Evolutionary conservation across 2,888 invertebrate genomes (phyloP).

Genomic region (Sinodicranocentrus sp.): DNA sequence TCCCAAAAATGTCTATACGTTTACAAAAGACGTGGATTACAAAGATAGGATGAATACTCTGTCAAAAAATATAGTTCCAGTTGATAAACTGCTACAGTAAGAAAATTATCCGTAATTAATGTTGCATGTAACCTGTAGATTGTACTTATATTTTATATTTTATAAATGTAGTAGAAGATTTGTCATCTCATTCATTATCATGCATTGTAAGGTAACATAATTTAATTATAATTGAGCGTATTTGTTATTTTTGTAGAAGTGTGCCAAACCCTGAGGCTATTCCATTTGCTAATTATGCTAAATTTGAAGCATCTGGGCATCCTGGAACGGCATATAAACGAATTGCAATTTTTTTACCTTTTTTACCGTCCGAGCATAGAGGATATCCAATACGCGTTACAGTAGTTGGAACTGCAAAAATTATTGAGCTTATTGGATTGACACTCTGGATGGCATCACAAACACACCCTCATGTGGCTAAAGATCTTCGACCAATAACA

Average conservation of each 20-base stretch:
- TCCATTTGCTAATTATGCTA: slow-evolving; percentile 93
- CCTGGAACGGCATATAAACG: slow-evolving; percentile 82
- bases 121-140: too few species aligned
- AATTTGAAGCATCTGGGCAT: slow-evolving; percentile 88
- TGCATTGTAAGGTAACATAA: too few species aligned
- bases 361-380: slow-evolving; percentile 89
- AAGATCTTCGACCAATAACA: slow-evolving; percentile 53
- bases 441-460: slow-evolving; percentile 88
- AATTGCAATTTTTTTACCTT: slow-evolving; percentile 93
- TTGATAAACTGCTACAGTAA: slow-evolving; percentile 72
- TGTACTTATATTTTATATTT: too few species aligned
- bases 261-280: slow-evolving; percentile 82
- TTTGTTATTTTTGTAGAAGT: too few species aligned
- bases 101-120: too few species aligned
- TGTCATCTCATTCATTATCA: too few species aligned
- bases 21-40: slow-evolving; percentile 67
- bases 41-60: slow-evolving; percentile 32
- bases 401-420: slow-evolving; percentile 90
- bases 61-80: slow-evolving; percentile 54
- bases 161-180: too few species aligned
- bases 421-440: slow-evolving; percentile 94
- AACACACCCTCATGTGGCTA: slow-evolving; percentile 77
- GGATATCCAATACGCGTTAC: slow-evolving; percentile 91
- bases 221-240: neutral
- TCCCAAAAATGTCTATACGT: slow-evolving; percentile 71